phyloP scores from a whole-genome alignment of 2,888 invertebrate species.

The Stenodera caucasica region DNA sequence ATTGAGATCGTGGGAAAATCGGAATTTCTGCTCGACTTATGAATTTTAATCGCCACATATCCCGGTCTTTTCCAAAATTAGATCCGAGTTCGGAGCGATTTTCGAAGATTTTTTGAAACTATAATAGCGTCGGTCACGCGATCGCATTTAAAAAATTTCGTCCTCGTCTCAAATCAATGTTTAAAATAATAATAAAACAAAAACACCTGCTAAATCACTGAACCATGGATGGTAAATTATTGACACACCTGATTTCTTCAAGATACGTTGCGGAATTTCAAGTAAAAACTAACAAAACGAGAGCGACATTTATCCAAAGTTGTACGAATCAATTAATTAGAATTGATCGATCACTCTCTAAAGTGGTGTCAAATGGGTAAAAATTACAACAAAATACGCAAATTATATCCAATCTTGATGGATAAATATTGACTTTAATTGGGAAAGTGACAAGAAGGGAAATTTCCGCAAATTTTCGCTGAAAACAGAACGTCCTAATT shows the following conservation, averaged over 20 bases:
- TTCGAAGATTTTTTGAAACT: not conserved
- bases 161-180: not conserved
- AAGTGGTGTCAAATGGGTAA: not conserved
- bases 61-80: not conserved
- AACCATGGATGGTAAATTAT: constrained; percentile 13
- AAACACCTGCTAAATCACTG: constrained; percentile 19
- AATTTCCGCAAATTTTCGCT: not conserved
- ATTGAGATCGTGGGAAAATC: not conserved
- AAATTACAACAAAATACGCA: not conserved
- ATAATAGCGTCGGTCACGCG: constrained; percentile 16
- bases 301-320: no score
- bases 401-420: not conserved
- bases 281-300: not conserved
- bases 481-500: not conserved
- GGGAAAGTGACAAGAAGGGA: not conserved
- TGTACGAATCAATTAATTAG: no score
- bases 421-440: not conserved
- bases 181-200: constrained; percentile 11
- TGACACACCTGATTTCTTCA: constrained; percentile 10
- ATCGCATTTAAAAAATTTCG: constrained; percentile 4
- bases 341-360: not conserved
- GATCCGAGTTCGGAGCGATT: not conserved
- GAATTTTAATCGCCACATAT: not conserved
- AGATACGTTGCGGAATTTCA: not conserved
- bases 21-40: not conserved